Evolutionary conservation across 2,888 invertebrate genomes (phyloP).

Genomic region (Hypsopygia costalis): DNA sequence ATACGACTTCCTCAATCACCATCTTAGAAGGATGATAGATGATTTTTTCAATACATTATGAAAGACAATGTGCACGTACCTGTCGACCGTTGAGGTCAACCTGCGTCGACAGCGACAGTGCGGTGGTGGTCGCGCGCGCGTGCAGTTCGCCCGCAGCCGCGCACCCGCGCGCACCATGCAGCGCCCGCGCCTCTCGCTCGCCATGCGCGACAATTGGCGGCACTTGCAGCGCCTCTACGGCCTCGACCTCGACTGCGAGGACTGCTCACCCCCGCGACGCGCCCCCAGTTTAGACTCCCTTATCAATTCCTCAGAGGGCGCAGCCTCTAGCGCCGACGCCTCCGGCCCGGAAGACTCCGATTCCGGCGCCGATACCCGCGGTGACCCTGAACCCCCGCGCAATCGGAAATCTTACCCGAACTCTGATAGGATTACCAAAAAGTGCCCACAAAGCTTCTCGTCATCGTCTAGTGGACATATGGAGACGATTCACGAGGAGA

Average conservation of each 20-base stretch:
- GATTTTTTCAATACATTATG: too few species aligned
- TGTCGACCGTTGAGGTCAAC: conserved; percentile 28
- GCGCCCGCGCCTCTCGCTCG: conserved; percentile 73
- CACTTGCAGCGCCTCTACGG: conserved; percentile 74
- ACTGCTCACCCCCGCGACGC: conserved; percentile 46
- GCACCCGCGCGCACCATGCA: conserved; percentile 75
- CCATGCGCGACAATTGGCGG: conserved; percentile 80
- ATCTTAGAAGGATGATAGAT: too few species aligned
- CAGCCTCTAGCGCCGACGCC: conserved; percentile 81
- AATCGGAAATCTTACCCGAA: conserved; percentile 32
- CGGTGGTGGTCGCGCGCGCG: conserved; percentile 24
- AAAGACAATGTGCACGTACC: conserved; percentile 18
- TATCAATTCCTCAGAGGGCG: conserved; percentile 84
- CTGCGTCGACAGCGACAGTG: conserved; percentile 31
- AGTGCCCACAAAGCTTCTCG: conserved; percentile 71
- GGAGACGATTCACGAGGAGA: conserved; percentile 91
- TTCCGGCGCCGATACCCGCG: conserved; percentile 83
- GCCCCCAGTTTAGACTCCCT: conserved; percentile 84
- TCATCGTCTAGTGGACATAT: conserved; percentile 84
- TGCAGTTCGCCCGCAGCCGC: conserved; percentile 52
- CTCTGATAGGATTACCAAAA: conserved; percentile 47
- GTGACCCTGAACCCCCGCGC: conserved; percentile 56
- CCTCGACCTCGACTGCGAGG: conserved; percentile 60
- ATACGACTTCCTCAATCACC: too few species aligned
- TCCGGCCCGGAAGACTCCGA: conserved; percentile 83